Evolutionary conservation across 2,888 invertebrate species (phyloP), one percentile per base, ranked within the genome.

Genomic region (Eupithecia dodoneata): DNA sequence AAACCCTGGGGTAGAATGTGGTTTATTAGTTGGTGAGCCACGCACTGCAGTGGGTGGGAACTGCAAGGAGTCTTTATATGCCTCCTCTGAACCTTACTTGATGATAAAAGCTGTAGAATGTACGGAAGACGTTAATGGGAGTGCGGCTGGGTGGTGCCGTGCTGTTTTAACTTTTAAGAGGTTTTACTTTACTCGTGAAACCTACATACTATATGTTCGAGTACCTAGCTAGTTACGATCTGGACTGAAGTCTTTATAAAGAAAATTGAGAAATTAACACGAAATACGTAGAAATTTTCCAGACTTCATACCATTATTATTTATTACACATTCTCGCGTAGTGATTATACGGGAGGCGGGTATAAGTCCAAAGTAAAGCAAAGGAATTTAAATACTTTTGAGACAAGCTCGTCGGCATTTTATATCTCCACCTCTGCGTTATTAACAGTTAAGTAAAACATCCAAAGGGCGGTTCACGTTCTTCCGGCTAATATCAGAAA

Each of bases 391-490:
- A 47, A 44, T 69, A 69, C 44, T 89, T 88, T 87, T 59, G 87
- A 87, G 85, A 85, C 86, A 87, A 90, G 87, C 88, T 87, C 88
- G 87, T 84, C 84, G 84, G 85, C 86, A 85, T 91, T 91, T 91
- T 90, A 91, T 90, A 91, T 90, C 88, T 91, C 89, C 90, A 91
- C 89, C 89, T 91, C 83, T 84, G 85, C 86, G 86, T 90, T 92
- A 91, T 90, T 90, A 91, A 90, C 89, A 88, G 89, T 90, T 92
- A 90, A 93, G 91, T 91, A 92, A 92, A 93, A 93, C 91, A 91
- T 92, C 88, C 84, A 89, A 91, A 93, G 88, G 91, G 89, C 90
- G 90, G 90, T 89, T 87, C 85, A 86, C 10, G 4, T 84, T 81
- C 82, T 83, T 80, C 80, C 47, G 84, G 82, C 84, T 87, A 87